Evolutionary conservation across 2,113 vertebrate species (phyloP).

Genomic region (Trochalopteron elliotii): DNA sequence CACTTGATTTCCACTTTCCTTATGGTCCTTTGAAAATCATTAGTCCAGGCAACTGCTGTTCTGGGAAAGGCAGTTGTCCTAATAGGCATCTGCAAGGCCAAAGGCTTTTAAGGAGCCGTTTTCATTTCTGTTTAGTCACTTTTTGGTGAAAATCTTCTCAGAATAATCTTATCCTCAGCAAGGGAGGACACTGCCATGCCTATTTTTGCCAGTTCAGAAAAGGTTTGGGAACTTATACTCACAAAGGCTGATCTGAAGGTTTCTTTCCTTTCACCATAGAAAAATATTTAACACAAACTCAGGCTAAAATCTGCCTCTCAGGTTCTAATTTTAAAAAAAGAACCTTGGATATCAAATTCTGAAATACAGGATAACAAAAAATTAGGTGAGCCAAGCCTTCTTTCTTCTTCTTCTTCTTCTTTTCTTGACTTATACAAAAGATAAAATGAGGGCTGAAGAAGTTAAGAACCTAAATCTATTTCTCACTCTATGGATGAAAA

Average conservation of each 20-base stretch:
- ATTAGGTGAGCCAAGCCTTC: background rate
- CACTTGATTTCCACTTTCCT: slow-evolving; percentile 36
- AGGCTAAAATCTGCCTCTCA: background rate
- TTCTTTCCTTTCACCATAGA: background rate
- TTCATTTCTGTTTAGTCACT: background rate
- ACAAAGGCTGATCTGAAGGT: background rate
- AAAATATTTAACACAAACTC: background rate
- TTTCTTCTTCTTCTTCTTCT: background rate
- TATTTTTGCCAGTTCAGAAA: background rate
- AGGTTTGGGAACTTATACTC: background rate
- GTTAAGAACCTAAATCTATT: background rate
- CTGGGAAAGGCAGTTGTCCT: background rate
- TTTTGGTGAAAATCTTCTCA: background rate
- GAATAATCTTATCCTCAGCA: background rate
- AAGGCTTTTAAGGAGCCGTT: background rate
- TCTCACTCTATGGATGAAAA: background rate
- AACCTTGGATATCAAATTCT: background rate
- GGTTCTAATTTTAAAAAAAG: background rate
- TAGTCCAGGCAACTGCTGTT: background rate
- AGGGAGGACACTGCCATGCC: background rate
- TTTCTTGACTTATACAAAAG: background rate
- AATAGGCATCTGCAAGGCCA: background rate
- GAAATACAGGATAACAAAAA: background rate
- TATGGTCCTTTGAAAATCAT: slow-evolving; percentile 29
- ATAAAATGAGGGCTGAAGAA: background rate